These are phyloP conservation scores for Mycteria americana DNA, from an alignment of 2,797 vertebrate species.

Conservation along the genomic window DNA sequence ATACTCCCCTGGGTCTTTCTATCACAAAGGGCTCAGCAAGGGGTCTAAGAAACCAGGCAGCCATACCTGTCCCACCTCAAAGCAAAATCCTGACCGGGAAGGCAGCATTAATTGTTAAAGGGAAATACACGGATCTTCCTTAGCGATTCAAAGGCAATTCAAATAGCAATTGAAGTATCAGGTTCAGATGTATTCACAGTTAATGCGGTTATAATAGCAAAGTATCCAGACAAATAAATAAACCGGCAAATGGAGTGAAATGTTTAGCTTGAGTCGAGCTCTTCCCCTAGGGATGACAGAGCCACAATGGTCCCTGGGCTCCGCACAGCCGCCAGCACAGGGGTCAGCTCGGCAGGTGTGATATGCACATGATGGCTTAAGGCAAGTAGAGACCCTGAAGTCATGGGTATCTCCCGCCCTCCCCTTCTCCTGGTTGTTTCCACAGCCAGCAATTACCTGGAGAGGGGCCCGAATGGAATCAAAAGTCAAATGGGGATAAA, in stretches of 20 bases:
- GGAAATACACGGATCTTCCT: background rate
- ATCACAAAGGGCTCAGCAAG: background rate
- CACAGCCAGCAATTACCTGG: background rate
- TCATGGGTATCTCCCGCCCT: background rate
- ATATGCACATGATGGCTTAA: fast-evolving
- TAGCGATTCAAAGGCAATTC: background rate
- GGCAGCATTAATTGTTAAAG: background rate
- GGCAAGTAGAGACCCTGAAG: background rate
- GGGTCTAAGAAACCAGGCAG: background rate
- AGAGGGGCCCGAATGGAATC: background rate
- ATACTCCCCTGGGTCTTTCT: background rate
- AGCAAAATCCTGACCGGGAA: background rate
- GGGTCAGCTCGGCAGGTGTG: background rate
- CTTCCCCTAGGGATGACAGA: background rate
- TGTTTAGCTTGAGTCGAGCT: background rate
- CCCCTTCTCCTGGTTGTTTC: background rate
- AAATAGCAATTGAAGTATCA: background rate
- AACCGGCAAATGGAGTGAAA: fast-evolving
- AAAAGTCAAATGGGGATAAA: background rate
- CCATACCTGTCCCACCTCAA: background rate
- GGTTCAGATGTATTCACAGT: background rate
- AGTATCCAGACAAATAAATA: background rate
- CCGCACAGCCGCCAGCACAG: fast-evolving
- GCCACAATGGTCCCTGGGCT: background rate
- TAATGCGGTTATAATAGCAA: background rate